Evolutionary conservation across 2,888 invertebrate genomes (phyloP), one percentile per base, ranked within the genome.

Genomic region (Andrena minutula): DNA sequence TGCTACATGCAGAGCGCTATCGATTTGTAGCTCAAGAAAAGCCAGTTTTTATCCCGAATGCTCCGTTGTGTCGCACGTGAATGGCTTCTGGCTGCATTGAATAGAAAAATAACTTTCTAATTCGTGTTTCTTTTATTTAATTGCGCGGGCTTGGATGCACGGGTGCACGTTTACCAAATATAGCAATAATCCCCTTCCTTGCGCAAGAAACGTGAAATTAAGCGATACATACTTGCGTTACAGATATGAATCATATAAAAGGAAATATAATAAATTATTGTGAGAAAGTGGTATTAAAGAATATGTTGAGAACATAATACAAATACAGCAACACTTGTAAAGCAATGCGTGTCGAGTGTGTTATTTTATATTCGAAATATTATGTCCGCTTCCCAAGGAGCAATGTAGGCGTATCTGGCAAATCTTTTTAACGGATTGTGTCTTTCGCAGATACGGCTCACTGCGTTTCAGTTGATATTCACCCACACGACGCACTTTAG

Each of bases 371-470:
- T 30, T 32, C 8, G 16, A 28, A 51, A 28, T n/a, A 16, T 61
- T 7, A 5, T 61, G 51, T 30, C 20, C 10, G 23, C 64, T 65
- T 63, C 68, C 41, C 20, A 63, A 75, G 26, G 47, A 68, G 20
- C 30, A 53, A 49, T 10, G 53, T 63, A n/a, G 61, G 71, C 32
- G 64, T 51, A 75, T 10, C 8, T 26, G 2, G 32, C n/a, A 75
- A 63, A 75, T 4, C 64, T 20, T 65, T 64, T 26, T 26, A 63
- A 68, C 32, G 10, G 75, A 68, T 47, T 12, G 23, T 28, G 26
- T 49, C 26, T 68, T n/a, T 69, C 2, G 20, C 16, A 7, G 75
- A 68, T 26, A 75, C 56, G 64, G 35, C 1, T 69, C 56, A 64
- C 28, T 70, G 49, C 23, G 41, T 23, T 53, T 51, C 10, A 35